Percentiles rank a stretch among this genome's conserved stretches.
These are phyloP conservation scores for Cricetomys ansorgei DNA, from an alignment of 2,113 vertebrate genomes.

Conservation along the genomic window DNA sequence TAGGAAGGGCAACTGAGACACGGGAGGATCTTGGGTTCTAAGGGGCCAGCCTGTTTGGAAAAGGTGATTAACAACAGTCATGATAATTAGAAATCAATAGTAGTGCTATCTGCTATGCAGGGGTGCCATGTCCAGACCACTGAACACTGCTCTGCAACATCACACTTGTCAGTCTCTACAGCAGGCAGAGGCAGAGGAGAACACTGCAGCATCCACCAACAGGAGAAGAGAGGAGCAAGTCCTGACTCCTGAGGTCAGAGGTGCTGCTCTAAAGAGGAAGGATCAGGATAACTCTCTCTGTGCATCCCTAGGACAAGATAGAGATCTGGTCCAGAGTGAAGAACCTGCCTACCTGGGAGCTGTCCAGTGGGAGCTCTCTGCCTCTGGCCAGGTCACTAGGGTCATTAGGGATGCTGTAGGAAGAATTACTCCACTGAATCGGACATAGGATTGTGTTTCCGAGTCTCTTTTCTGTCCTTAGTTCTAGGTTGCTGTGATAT, in stretches of 20 bases:
- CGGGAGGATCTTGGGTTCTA: not conserved
- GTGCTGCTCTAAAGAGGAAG: not conserved
- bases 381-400: not conserved
- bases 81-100: slow-evolving; percentile 28
- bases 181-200: not conserved
- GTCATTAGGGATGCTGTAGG: not conserved
- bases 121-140: not conserved
- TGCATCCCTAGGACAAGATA: not conserved
- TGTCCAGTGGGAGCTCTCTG: not conserved
- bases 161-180: not conserved
- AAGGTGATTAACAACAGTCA: not conserved
- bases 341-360: not conserved
- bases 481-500: not conserved
- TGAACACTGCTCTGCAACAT: not conserved
- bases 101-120: not conserved
- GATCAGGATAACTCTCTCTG: not conserved
- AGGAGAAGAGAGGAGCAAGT: not conserved
- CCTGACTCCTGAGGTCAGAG: not conserved
- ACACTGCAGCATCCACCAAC: not conserved
- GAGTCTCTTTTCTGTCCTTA: not conserved
- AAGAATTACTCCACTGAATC: not conserved
- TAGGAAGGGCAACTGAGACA: not conserved
- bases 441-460: not conserved
- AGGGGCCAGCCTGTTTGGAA: slow-evolving; percentile 1
- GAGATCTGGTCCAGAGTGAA: not conserved